Percentiles rank a stretch among this genome's conserved stretches.
These are phyloP conservation scores for Sinocyclocheilus rhinocerous DNA, from an alignment of 2,113 vertebrate genomes.

Conservation along the genomic window DNA sequence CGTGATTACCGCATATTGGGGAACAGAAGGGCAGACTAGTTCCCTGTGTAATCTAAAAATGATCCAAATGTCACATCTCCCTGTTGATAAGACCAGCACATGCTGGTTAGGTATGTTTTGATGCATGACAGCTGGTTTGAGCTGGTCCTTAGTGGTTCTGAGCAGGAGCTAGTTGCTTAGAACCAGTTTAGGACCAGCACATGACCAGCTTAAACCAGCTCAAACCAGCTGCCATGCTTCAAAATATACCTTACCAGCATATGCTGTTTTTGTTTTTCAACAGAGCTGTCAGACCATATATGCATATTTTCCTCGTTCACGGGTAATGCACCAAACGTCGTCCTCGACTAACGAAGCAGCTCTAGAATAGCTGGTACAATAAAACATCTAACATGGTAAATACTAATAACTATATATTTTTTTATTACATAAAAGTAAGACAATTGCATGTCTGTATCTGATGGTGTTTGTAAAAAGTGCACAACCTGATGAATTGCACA, in stretches of 20 bases:
- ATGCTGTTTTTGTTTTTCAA: too few relatives aligned
- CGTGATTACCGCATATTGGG: slow-evolving; percentile 22
- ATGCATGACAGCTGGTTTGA: too few relatives aligned
- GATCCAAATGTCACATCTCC: slow-evolving; percentile 39
- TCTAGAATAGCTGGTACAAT: neutral
- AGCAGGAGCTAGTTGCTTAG: too few relatives aligned
- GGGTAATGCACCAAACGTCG: neutral
- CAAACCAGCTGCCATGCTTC: too few relatives aligned
- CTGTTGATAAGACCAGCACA: neutral
- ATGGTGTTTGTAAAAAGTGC: neutral
- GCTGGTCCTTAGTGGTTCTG: too few relatives aligned
- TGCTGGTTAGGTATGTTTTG: too few relatives aligned
- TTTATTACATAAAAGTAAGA: neutral
- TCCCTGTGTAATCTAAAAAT: slow-evolving; percentile 43
- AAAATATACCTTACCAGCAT: too few relatives aligned
- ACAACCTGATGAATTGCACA: neutral
- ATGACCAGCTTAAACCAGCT: too few relatives aligned
- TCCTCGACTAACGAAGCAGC: neutral
- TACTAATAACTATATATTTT: neutral
- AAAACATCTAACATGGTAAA: neutral
- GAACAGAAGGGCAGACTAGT: slow-evolving; percentile 36
- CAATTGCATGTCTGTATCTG: neutral
- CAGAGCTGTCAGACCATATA: neutral
- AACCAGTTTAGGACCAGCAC: too few relatives aligned
- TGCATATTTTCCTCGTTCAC: slow-evolving; percentile 8